Evolutionary conservation across 1,140 invertebrate genomes (phyloP).

Genomic region (Anastrepha obliqua): DNA sequence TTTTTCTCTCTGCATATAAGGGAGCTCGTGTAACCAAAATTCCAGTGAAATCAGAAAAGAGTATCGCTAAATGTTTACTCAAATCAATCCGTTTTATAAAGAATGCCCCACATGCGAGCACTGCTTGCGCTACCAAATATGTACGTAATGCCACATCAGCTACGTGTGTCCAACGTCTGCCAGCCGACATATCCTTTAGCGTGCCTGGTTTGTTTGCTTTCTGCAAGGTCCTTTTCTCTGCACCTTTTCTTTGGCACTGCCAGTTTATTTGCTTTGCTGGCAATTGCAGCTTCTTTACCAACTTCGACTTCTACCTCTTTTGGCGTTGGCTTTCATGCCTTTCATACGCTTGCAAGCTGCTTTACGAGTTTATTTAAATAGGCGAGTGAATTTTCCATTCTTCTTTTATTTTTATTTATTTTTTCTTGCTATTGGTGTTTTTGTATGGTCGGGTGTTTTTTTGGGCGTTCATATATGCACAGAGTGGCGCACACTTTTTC

Average conservation of each 20-base stretch:
- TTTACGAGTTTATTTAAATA: slow-evolving; percentile 52
- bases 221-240: neutral
- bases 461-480: neutral
- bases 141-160: neutral
- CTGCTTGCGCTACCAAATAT: neutral
- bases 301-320: neutral
- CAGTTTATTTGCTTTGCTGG: slow-evolving; percentile 25
- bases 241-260: neutral
- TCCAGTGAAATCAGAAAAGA: too few relatives aligned
- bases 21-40: too few relatives aligned
- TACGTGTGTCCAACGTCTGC: too few relatives aligned
- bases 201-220: neutral
- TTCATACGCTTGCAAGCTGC: neutral
- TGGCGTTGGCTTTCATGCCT: neutral
- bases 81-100: too few relatives aligned
- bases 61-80: too few relatives aligned
- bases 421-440: neutral
- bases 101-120: neutral
- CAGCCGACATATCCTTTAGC: neutral
- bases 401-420: neutral
- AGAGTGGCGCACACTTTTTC: neutral
- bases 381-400: slow-evolving; percentile 38
- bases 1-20: too few relatives aligned
- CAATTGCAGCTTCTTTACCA: slow-evolving; percentile 34
- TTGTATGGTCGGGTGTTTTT: neutral